Base-by-base conservation (phyloP, 2,797 vertebrate species). In the Hippocampus kuda region DNA sequence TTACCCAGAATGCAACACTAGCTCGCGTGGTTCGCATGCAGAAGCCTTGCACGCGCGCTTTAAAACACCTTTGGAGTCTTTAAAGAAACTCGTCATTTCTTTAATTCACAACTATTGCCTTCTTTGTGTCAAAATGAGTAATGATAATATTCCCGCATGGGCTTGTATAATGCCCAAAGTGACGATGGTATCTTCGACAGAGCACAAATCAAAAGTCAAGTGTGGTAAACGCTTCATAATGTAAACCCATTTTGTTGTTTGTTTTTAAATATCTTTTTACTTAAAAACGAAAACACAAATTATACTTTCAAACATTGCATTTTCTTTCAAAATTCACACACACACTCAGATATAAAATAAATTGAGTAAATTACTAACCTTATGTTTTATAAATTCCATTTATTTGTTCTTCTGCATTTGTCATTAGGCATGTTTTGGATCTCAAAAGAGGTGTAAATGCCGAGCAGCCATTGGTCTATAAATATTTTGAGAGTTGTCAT, bases 1-100 rank as follows among this genome's bases (percentile, higher is more conserved):
- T 0, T 83, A 72, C 81, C 87, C 85, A 89, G 1, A 84, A 80
- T 79, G 67, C 74, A 0, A 15, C 34, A 41, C n/a, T 41, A 22
- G 30, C 54, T 24, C 6, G 54, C 8, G 67, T 68, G 16, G 59
- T 20, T 38, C 24, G n/a, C 38, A 16, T 9, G 20, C 27, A 13
- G 42, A 60, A 60, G 42, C 18, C 18, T 11, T 34, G 67, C 56
- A 59, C 27, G 24, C 53, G 54, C 54, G 67, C 56, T 48, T 53
- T 24, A 54, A 41, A 27, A 34, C 44, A 49, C 48, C 44, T 69
- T 69, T 48, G 30, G 16, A 20, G 38, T 27, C 24, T 46, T 49
- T 48, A 65, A 64, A 65, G 42, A 49, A 27, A 65, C 5, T 48
- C 63, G 63, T 65, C 63, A 65, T 8, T 16, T 44, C 63, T 65